Evolutionary conservation across 2,113 vertebrate genomes (phyloP), one percentile per base, ranked within the genome.

Genomic region (Ceuthmochares aereus): DNA sequence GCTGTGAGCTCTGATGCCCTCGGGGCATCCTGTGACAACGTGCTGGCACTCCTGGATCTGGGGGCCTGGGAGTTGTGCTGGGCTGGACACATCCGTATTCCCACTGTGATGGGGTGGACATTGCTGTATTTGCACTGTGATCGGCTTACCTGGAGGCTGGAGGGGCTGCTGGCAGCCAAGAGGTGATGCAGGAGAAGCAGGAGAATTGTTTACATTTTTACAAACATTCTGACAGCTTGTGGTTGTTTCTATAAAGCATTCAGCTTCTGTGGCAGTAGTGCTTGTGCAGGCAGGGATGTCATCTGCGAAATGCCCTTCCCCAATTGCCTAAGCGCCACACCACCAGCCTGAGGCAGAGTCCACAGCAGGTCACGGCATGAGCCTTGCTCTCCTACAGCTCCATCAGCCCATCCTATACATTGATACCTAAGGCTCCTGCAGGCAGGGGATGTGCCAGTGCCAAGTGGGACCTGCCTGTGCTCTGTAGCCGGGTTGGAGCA

Each of bases 261-360:
- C 4, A 12, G 1, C 30, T 29, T 29, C n/a, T 25, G 1, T 32
- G n/a, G 47, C 34, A 36, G 45, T 85, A 36, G 62, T 36, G 32
- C 62, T 62, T 45, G 36, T 64, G 66, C 91, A 40, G 80, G 36
- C 49, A 20, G 40, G 37, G 56, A 40, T 30, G 25, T 30, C 54
- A 2, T 37, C 69, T 32, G 34, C 0, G 2, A 25, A 34, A 40
- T 14, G 62, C n/a, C 43, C 29, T 69, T 45, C 58, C 18, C 0
- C 1, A 23, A 45, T 12, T 68, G 20, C 42, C 55, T 37, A 6
- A 23, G 55, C 27, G 62, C 73, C 55, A 51, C 55, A 62, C 13
- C 0, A 1, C 16, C 4, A 23, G 60, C 60, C n/a, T 1, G 5
- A 45, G 40, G 43, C 42, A 58, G 49, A 40, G 12, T 25, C 59